Evolutionary conservation across 2,797 vertebrate species (phyloP).

Genomic region (Labroides dimidiatus): DNA sequence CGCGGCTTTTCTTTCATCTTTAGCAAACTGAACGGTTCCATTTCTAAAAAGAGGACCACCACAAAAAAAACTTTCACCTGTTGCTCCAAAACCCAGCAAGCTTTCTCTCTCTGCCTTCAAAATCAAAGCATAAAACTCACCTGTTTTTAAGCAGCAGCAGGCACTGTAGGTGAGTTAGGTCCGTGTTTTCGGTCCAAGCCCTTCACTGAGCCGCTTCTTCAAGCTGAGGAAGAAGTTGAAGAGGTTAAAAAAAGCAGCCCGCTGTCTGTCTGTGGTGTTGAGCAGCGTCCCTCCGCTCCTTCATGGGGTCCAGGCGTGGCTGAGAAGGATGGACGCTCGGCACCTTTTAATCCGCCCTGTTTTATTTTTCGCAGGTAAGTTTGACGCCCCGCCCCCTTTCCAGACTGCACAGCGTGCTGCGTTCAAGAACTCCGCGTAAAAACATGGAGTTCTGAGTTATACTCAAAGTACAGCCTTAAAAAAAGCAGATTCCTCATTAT

Average conservation of each 20-base stretch:
- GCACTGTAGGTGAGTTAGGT: constrained; percentile 59
- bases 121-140: constrained; percentile 32
- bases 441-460: not conserved
- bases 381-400: constrained; percentile 33
- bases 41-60: not conserved
- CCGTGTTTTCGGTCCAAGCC: constrained; percentile 30
- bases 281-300: constrained; percentile 24
- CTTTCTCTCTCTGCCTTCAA: not conserved
- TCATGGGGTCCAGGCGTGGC: constrained; percentile 42
- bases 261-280: not conserved
- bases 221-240: constrained; percentile 1
- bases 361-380: constrained; percentile 67
- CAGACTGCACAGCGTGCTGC: constrained; percentile 16
- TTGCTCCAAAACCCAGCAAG: no score
- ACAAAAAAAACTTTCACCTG: not conserved
- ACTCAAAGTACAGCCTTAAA: not conserved
- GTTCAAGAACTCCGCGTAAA: constrained; percentile 53
- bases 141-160: constrained; percentile 65
- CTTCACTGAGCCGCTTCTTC: constrained; percentile 11
- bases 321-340: constrained; percentile 22
- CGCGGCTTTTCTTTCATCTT: not conserved
- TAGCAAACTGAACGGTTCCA: not conserved
- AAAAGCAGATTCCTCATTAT: not conserved
- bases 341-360: constrained; percentile 52
- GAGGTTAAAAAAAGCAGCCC: not conserved